These are phyloP conservation scores for Zeugodacus cucurbitae DNA, from an alignment of 1,140 invertebrate genomes.

Conservation along the genomic window DNA sequence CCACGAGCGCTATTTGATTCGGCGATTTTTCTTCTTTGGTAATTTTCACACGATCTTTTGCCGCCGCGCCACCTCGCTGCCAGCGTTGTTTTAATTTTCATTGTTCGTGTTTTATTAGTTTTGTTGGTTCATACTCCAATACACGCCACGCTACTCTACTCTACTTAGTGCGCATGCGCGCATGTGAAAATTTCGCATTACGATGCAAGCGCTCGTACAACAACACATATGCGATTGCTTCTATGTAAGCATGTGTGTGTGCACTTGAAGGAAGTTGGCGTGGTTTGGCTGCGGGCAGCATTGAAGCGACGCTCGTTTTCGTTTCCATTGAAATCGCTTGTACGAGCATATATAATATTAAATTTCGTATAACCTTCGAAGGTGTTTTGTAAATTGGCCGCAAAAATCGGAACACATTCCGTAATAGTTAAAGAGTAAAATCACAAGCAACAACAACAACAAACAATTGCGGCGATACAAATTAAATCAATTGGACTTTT, in stretches of 20 bases:
- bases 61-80: background rate
- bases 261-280: slow-evolving; percentile 26
- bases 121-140: background rate
- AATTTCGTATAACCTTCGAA: slow-evolving; percentile 33
- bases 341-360: slow-evolving; percentile 19
- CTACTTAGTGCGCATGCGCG: background rate
- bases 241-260: background rate
- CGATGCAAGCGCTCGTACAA: background rate
- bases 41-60: slow-evolving; percentile 31
- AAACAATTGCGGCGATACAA: background rate
- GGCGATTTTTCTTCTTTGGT: slow-evolving; percentile 18
- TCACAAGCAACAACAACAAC: background rate
- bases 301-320: slow-evolving; percentile 13
- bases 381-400: slow-evolving; percentile 32
- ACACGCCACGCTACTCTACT: background rate
- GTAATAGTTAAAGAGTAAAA: background rate
- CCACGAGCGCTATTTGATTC: background rate
- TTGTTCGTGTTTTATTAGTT: slow-evolving; percentile 6
- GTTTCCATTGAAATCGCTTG: slow-evolving; percentile 24
- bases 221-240: background rate
- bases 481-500: background rate
- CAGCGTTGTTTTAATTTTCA: background rate
- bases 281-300: background rate
- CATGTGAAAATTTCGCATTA: slow-evolving; percentile 14
- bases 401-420: background rate